Percentiles rank a stretch among this genome's conserved stretches.
Conservation (phyloP, 2,113 vertebrate species). For the Acanthochromis polyacanthus region DNA sequence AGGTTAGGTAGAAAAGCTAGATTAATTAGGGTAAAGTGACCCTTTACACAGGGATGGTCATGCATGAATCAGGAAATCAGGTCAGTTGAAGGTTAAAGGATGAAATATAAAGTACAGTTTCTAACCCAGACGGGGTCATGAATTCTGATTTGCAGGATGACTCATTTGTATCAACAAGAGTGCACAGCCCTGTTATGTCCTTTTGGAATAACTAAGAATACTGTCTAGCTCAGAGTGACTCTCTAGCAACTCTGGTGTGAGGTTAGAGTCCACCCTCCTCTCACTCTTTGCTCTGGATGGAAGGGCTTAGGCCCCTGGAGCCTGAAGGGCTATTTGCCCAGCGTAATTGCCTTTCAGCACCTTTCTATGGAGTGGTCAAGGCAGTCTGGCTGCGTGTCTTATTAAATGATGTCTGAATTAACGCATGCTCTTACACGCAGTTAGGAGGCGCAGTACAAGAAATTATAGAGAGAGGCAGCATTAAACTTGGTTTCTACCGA, state of each 20-base stretch:
- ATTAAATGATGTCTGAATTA: constrained; percentile 86
- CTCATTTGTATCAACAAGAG: constrained; percentile 11
- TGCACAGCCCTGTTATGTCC: background rate
- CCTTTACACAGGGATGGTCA: background rate
- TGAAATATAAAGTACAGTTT: background rate
- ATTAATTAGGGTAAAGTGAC: background rate
- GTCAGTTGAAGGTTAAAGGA: background rate
- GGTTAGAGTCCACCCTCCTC: constrained; percentile 27
- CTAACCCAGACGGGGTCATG: background rate
- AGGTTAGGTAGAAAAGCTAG: background rate
- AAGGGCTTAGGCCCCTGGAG: constrained; percentile 74
- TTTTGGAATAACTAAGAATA: background rate
- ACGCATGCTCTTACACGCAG: constrained; percentile 76
- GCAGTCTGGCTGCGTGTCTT: constrained; percentile 76
- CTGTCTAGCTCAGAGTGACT: constrained; percentile 40
- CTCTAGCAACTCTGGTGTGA: constrained; percentile 39
- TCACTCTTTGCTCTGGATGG: constrained; percentile 57
- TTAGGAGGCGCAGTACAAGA: constrained; percentile 78
- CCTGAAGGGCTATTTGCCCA: constrained; percentile 79
- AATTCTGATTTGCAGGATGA: background rate
- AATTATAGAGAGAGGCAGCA: constrained; percentile 76
- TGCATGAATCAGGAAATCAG: background rate
- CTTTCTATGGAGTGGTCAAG: constrained; percentile 81
- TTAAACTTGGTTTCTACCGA: constrained; percentile 76
- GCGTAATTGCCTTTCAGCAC: constrained; percentile 85